Evolutionary conservation across 2,797 vertebrate genomes (phyloP).

Genomic region (Pogonophryne albipinna): DNA sequence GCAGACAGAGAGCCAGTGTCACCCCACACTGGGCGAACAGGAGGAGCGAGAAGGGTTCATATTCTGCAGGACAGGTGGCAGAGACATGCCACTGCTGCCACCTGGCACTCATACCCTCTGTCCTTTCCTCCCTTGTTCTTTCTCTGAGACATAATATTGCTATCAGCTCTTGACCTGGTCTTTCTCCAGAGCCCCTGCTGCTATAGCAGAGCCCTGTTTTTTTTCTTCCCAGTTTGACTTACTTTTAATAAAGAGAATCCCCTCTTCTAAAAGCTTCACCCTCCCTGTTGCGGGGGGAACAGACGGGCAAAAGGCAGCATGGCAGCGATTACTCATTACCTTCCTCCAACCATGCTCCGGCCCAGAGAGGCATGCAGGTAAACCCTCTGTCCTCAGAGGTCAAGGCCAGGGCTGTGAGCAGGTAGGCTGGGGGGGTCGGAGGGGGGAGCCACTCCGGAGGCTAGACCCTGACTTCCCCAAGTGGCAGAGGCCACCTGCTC

Average conservation of each 20-base stretch:
- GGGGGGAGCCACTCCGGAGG: constrained; percentile 29
- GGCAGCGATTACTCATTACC: constrained; percentile 44
- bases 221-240: constrained; percentile 46
- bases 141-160: constrained; percentile 68
- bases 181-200: constrained; percentile 55
- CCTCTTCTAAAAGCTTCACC: constrained; percentile 38
- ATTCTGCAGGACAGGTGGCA: constrained; percentile 83
- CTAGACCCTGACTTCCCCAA: constrained; percentile 54
- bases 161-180: constrained; percentile 74
- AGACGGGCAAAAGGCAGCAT: constrained; percentile 51
- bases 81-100: constrained; percentile 78
- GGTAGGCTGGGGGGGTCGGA: constrained; percentile 19
- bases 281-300: constrained; percentile 19
- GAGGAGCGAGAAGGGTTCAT: constrained; percentile 75
- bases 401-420: constrained; percentile 50
- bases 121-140: constrained; percentile 57
- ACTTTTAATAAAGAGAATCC: constrained; percentile 43
- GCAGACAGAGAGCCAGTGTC: constrained; percentile 72
- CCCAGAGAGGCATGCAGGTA: constrained; percentile 56
- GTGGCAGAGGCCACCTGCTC: constrained; percentile 80
- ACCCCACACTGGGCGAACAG: constrained; percentile 76
- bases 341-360: constrained; percentile 33
- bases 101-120: constrained; percentile 70
- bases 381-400: constrained; percentile 53
- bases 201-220: constrained; percentile 32